Evolutionary conservation across 2,113 vertebrate species (phyloP).

Genomic region (Catharus minimus): DNA sequence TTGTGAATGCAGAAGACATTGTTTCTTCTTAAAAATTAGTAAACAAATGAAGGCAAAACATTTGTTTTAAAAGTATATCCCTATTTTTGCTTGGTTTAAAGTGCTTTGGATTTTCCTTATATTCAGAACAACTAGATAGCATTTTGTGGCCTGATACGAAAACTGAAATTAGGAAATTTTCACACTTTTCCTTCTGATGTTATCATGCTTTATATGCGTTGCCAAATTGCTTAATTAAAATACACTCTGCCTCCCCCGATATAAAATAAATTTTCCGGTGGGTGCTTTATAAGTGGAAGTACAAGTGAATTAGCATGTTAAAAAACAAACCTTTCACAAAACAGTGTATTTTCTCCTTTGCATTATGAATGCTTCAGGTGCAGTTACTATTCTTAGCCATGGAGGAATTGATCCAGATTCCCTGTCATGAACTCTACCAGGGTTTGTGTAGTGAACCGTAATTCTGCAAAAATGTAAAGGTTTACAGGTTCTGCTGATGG

Average conservation of each 20-base stretch:
- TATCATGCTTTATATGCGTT: conserved; percentile 41
- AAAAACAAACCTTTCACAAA: conserved; percentile 63
- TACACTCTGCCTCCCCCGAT: not conserved
- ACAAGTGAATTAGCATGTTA: conserved; percentile 39
- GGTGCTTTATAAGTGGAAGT: conserved; percentile 33
- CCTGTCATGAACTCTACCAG: not conserved
- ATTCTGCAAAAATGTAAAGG: conserved; percentile 9
- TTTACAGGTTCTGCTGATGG: not conserved
- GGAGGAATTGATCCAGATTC: conserved; percentile 43
- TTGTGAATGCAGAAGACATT: not conserved
- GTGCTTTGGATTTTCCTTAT: not conserved
- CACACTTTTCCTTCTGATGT: conserved; percentile 27
- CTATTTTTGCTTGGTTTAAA: not conserved
- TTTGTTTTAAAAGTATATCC: not conserved
- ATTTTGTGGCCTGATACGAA: conserved; percentile 46
- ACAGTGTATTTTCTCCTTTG: conserved; percentile 48
- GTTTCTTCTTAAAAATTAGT: not conserved
- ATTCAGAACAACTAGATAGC: not conserved
- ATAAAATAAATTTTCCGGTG: conserved; percentile 3
- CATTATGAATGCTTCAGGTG: conserved; percentile 52
- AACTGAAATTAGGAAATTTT: conserved; percentile 60
- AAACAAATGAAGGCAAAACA: not conserved
- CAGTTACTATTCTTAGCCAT: conserved; percentile 54
- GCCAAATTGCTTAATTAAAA: conserved; percentile 67
- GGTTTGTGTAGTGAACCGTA: not conserved